Conservation (phyloP, 2,113 vertebrate species). For the Calyptommatus sinebrachiatus region DNA sequence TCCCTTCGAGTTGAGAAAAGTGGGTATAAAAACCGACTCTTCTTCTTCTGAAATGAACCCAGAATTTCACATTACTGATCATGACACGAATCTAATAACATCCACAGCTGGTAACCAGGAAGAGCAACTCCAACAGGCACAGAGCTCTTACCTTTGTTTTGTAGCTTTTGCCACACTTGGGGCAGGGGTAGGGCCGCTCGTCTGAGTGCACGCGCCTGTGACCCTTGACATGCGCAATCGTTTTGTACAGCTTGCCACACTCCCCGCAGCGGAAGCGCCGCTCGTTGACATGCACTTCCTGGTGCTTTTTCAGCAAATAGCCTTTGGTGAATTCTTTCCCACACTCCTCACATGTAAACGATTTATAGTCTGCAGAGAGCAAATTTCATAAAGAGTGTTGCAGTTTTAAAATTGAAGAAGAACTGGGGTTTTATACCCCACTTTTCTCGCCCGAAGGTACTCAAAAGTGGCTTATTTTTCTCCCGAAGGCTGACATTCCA, state of each 20-base stretch:
- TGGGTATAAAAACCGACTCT: too few species aligned
- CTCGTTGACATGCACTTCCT: slow-evolving; percentile 88
- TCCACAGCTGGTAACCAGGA: too few species aligned
- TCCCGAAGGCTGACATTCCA: too few species aligned
- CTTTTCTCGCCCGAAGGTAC: too few species aligned
- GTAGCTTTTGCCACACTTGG: slow-evolving; percentile 90
- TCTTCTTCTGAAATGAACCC: too few species aligned
- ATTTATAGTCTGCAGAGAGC: slow-evolving; percentile 78
- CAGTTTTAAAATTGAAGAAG: background rate
- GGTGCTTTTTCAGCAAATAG: slow-evolving; percentile 94
- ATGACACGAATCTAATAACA: too few species aligned
- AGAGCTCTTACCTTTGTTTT: slow-evolving; percentile 87
- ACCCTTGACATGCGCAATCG: slow-evolving; percentile 91
- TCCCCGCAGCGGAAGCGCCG: slow-evolving; percentile 94
- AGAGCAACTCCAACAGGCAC: fast-evolving
- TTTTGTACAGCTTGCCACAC: slow-evolving; percentile 96
- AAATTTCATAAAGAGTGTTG: fast-evolving
- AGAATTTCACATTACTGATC: too few species aligned
- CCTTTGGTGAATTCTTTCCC: slow-evolving; percentile 93
- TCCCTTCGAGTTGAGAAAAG: too few species aligned
- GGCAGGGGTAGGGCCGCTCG: slow-evolving; percentile 87
- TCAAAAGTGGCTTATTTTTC: too few species aligned
- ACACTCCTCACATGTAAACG: slow-evolving; percentile 86
- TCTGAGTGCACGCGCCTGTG: slow-evolving; percentile 94
- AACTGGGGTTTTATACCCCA: too few species aligned